phyloP scores from a whole-genome alignment of 35 echinoderm and acorn worm genomes.

The Heliocidaris tuberculata region DNA sequence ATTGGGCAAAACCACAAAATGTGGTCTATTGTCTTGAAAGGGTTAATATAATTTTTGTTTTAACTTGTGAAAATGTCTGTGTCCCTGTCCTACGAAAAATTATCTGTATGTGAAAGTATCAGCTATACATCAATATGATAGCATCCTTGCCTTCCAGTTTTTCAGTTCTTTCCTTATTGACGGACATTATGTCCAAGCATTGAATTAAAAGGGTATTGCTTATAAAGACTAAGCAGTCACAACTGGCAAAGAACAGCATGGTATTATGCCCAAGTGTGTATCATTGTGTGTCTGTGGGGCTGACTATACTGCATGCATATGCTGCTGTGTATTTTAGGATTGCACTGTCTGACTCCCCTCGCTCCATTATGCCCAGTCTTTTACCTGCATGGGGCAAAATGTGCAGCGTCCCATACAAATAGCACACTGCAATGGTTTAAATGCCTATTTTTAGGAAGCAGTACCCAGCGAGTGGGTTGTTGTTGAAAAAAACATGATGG shows the following conservation, averaged over 20 bases:
- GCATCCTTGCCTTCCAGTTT: background rate
- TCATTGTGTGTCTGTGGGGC: background rate
- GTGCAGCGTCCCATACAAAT: conserved; percentile 8
- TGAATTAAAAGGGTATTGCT: background rate
- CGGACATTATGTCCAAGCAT: background rate
- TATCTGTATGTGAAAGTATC: too few relatives aligned
- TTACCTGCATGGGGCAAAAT: background rate
- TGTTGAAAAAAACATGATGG: conserved; percentile 2
- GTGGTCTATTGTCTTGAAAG: too few relatives aligned
- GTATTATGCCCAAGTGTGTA: conserved; percentile 1
- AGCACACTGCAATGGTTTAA: background rate
- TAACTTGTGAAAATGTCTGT: too few relatives aligned
- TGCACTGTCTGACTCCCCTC: background rate
- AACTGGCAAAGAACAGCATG: background rate
- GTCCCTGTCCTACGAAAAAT: too few relatives aligned
- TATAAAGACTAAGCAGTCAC: background rate
- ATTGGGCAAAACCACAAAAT: too few relatives aligned
- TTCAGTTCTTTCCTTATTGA: background rate
- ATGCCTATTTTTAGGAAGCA: background rate
- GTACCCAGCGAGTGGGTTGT: background rate
- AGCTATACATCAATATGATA: too few relatives aligned
- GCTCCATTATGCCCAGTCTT: background rate
- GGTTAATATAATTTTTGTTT: too few relatives aligned
- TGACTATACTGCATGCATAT: background rate
- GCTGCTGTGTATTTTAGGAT: background rate